A percentile compares a stretch with the other conserved stretches of the same genome.
Evolutionary conservation across 2,888 invertebrate species (phyloP).

Genomic region (Nomada fucata): DNA sequence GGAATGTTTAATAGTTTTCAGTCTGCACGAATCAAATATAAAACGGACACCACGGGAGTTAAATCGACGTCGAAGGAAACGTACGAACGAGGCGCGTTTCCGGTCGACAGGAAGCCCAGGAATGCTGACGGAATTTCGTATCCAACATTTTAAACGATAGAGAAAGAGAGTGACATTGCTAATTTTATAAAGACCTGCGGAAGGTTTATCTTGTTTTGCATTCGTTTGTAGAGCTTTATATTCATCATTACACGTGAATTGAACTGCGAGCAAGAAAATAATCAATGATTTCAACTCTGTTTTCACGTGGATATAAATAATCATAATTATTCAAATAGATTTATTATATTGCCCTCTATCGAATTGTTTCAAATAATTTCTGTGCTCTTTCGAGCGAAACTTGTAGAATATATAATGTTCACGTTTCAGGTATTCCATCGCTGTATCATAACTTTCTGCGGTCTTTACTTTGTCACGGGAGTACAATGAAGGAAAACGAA

Average conservation of each 20-base stretch:
- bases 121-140: slow-evolving; percentile 1
- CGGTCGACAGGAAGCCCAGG: not conserved
- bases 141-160: not conserved
- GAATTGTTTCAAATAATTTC: not conserved
- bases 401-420: not conserved
- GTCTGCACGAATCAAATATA: slow-evolving; percentile 20
- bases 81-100: not conserved
- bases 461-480: not conserved
- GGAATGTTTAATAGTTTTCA: slow-evolving; percentile 44
- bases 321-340: too few species aligned
- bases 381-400: too few species aligned
- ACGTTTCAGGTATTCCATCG: not conserved
- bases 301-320: not conserved
- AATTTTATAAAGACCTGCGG: not conserved
- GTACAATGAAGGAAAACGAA: not conserved
- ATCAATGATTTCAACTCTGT: not conserved
- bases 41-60: slow-evolving; percentile 14
- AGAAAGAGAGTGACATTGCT: not conserved
- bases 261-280: too few species aligned
- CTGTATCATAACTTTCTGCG: not conserved
- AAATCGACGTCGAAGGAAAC: slow-evolving; percentile 29
- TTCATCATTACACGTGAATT: not conserved
- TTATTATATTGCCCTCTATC: too few species aligned
- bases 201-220: too few species aligned
- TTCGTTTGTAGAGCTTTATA: too few species aligned